Percentiles rank a stretch among this genome's conserved stretches.
These are phyloP conservation scores for Tribolium madens DNA, from an alignment of 1,140 invertebrate genomes.

Conservation along the genomic window DNA sequence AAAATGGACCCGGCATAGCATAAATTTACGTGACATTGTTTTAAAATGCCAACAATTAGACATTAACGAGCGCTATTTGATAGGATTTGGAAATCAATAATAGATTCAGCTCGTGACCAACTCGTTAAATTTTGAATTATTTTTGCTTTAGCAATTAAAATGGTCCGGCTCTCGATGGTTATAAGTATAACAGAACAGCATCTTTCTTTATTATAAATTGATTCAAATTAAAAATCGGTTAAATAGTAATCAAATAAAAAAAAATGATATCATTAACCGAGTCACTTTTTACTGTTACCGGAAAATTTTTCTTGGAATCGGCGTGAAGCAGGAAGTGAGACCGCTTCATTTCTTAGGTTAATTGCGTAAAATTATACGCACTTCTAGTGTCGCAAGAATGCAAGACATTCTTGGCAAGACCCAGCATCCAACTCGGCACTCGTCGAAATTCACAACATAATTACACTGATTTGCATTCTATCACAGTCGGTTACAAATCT, in stretches of 20 bases:
- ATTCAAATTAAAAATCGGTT: neutral
- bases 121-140: conserved; percentile 28
- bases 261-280: conserved; percentile 1
- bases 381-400: neutral
- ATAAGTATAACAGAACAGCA: neutral
- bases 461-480: neutral
- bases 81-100: neutral
- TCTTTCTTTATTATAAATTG: conserved; percentile 2
- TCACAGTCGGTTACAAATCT: neutral
- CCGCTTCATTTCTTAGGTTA: neutral
- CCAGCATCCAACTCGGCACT: neutral
- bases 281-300: neutral
- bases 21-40: conserved; percentile 19
- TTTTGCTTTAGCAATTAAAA: neutral
- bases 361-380: neutral
- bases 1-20: neutral
- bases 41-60: conserved; percentile 26
- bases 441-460: neutral
- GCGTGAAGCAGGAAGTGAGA: neutral
- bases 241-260: neutral
- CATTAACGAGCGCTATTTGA: conserved; percentile 12
- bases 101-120: conserved; percentile 17
- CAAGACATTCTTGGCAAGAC: neutral
- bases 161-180: neutral
- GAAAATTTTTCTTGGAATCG: neutral